Evolutionary conservation across 2,797 vertebrate genomes (phyloP), one percentile per base, ranked within the genome.

Genomic region (Clamator glandarius): DNA sequence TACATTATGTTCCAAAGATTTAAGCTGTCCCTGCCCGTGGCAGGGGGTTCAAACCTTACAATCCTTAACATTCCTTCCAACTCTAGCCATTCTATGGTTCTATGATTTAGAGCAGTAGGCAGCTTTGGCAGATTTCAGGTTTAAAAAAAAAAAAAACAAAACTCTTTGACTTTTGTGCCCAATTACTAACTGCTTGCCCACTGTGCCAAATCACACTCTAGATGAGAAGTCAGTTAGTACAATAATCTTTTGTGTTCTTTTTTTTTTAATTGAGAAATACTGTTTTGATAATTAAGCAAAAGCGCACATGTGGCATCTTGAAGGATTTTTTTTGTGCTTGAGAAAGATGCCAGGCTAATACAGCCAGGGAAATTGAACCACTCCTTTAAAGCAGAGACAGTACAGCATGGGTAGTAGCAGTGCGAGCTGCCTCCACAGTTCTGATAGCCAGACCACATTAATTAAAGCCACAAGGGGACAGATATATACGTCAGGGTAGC

Each of bases 381-480:
- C 48, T 84, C 48, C 39, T 66, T 85, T 95, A 76, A 67, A 79
- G 50, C 42, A 62, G 52, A 87, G 69, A 69, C 59, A 55, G 51
- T 51, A 29, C 3, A 84, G 67, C 67, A 61, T 0, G 7, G 63
- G 33, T 12, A 84, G 78, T 15, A 70, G 69, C 41, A 48, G 18
- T 9, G 16, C n/a, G 90, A 85, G 64, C 76, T 68, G 54, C 88
- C 54, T 89, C 58, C 84, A 39, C 59, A 50, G 69, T 79, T 63
- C 76, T 69, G 51, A 29, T 26, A 94, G 94, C 78, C 91, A 91
- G 87, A 91, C 58, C 42, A 21, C 42, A 63, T 92, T 72, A 54
- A 84, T 88, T 73, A 86, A 0, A 0, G 54, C 73, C 54, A 59
- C 0, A 0, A 57, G 70, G 57, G 57, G 21, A 41, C 42, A 57